These are phyloP conservation scores for Artibeus lituratus DNA, from an alignment of 2,797 vertebrate genomes.

Conservation along the genomic window DNA sequence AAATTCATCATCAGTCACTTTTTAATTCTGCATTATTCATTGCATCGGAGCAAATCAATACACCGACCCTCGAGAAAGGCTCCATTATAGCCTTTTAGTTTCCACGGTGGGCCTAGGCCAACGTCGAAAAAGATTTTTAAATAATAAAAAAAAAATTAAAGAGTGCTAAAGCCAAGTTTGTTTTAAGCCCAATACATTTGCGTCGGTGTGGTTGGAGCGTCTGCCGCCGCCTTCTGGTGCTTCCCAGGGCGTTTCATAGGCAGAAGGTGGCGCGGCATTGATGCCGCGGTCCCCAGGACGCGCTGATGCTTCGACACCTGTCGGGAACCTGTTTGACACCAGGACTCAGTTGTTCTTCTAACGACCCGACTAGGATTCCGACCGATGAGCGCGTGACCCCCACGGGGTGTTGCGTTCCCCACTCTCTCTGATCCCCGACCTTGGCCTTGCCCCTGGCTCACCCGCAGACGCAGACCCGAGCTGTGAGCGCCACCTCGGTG, in stretches of 20 bases:
- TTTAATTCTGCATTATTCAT: slow-evolving; percentile 2
- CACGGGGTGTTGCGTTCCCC: too few relatives aligned
- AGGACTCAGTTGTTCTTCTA: background rate
- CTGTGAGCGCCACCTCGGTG: too few relatives aligned
- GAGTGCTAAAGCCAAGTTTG: background rate
- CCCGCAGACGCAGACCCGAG: background rate
- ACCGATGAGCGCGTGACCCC: background rate
- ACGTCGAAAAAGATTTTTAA: background rate
- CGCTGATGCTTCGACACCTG: fast-evolving
- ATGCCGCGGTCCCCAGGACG: too few relatives aligned
- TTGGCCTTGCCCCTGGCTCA: background rate
- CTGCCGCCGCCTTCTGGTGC: background rate
- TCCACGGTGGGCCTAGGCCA: background rate
- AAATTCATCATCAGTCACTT: background rate
- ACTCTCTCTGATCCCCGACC: background rate
- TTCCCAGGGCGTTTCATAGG: background rate
- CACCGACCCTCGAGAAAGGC: background rate
- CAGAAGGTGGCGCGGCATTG: background rate
- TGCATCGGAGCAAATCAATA: background rate
- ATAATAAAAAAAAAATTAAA: background rate
- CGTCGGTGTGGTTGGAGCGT: background rate
- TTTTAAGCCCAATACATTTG: background rate
- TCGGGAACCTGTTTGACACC: background rate
- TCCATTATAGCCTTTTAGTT: background rate
- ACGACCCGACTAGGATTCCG: fast-evolving